Percentiles rank a stretch among this genome's conserved stretches.
These are phyloP conservation scores for Limnephilus auricula DNA, from an alignment of 2,888 invertebrate species.

Conservation along the genomic window DNA sequence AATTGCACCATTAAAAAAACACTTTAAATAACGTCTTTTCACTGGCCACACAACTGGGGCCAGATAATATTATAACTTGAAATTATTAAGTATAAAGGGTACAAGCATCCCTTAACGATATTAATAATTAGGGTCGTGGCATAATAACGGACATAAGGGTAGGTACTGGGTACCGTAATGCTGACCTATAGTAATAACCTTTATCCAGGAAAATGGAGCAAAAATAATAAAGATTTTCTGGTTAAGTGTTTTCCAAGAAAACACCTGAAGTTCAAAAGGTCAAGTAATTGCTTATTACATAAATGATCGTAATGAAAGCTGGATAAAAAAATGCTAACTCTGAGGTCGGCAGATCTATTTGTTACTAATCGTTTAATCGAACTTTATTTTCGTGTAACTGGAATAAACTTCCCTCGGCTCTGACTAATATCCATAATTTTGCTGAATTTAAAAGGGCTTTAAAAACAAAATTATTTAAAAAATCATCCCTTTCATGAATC, in stretches of 20 bases:
- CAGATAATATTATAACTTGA: not conserved
- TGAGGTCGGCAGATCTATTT: no score
- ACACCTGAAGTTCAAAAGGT: not conserved
- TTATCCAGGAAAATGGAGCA: not conserved
- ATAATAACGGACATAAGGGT: not conserved
- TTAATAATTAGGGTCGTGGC: constrained; percentile 5
- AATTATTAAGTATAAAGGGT: not conserved
- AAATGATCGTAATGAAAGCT: not conserved
- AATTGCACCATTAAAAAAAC: not conserved
- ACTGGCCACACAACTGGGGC: not conserved
- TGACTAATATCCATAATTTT: no score
- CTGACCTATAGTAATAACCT: not conserved
- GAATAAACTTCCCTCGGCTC: no score
- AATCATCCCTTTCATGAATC: no score
- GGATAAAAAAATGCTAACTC: not conserved
- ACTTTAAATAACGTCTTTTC: not conserved
- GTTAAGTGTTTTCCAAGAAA: not conserved
- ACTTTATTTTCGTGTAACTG: no score
- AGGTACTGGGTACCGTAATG: not conserved
- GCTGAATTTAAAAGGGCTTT: no score
- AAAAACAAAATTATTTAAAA: no score
- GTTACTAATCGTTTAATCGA: no score
- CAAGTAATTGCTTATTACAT: not conserved
- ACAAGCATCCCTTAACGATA: not conserved
- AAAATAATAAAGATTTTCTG: not conserved